phyloP scores from a whole-genome alignment of 2,888 invertebrate genomes.

The Rambutsinella grinnellia region DNA sequence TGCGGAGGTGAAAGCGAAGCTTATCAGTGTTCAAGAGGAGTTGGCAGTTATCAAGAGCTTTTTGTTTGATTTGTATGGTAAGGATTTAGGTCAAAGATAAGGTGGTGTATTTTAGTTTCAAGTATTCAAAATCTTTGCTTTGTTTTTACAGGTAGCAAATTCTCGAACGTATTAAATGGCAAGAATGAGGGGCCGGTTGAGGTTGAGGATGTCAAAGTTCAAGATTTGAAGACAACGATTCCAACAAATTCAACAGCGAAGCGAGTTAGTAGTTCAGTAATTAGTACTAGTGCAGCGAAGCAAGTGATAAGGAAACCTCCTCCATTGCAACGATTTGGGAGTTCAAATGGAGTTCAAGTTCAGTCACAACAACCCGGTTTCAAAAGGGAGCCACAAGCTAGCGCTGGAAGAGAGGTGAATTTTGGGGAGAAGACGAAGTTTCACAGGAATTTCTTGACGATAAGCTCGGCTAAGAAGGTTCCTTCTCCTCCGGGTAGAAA shows the following conservation, averaged over 20 bases:
- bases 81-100: too few relatives aligned
- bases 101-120: too few relatives aligned
- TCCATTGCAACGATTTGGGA: slow-evolving; percentile 21
- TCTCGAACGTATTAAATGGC: neutral
- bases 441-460: slow-evolving; percentile 32
- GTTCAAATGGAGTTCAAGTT: neutral
- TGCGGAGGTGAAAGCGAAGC: slow-evolving; percentile 6
- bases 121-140: too few relatives aligned
- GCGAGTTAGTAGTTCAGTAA: too few relatives aligned
- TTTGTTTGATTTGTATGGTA: slow-evolving; percentile 21
- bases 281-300: neutral
- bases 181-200: neutral
- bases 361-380: neutral
- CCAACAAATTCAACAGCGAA: slow-evolving; percentile 4
- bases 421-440: slow-evolving; percentile 9
- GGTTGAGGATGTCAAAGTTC: neutral
- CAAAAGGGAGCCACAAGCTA: neutral
- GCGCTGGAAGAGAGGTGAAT: neutral
- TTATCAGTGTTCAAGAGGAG: slow-evolving; percentile 22
- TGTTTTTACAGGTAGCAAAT: too few relatives aligned
- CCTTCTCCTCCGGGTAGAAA: neutral
- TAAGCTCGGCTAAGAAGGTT: too few relatives aligned
- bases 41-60: slow-evolving; percentile 24
- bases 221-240: neutral
- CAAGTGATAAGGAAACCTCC: slow-evolving; percentile 8